Base-by-base conservation (phyloP, 2,888 invertebrate species). In the Aricia artaxerxes region DNA sequence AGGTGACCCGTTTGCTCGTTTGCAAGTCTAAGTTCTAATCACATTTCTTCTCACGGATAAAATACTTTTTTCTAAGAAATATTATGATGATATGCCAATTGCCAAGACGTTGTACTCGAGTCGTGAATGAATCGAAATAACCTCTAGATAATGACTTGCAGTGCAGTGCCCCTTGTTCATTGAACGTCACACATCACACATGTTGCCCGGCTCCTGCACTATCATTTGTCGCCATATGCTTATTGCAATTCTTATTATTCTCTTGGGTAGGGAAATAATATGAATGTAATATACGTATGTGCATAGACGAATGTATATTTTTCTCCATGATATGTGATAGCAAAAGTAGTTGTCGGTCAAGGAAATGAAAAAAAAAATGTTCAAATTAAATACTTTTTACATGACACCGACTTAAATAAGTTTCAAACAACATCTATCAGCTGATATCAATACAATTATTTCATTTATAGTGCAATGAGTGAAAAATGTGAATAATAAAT, bases 401-500 rank as follows among this genome's bases (percentile, higher is more conserved):
- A 44, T 7, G 44, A 44, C 7, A 44, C 1, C 4, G 44, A 44
- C 7, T 44, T 9, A 44, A 44, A 44, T 9, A 57, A 4, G 1
- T 31, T 31, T 31, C 57, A 76, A 76, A 11, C 35, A 57, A 5
- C 35, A 57, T 38, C 5, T 35, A 69, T 69, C 69, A 69, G 69
- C 69, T 69, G 35, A 69, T 69, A 5, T 35, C 69, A 69, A 69
- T 35, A 69, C 16, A 5, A 38, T 69, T 69, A 9, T 2, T 9
- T 61, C 2, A 69, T 35, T 69, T 69, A 31, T 75, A 78, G 76
- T 73, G 57, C 35, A 61, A 69, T 76, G 69, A 69, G 60, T 79
- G 85, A 87, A 85, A 84, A 82, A 81, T 87, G 88, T 87, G 86
- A 85, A 88, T 94, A 93, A 93, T 92, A 92, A 91, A 87, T 93